A percentile compares a stretch with the other conserved stretches of the same genome.
Evolutionary conservation across 2,888 invertebrate species (phyloP).

Genomic region (Colostygia pectinataria): DNA sequence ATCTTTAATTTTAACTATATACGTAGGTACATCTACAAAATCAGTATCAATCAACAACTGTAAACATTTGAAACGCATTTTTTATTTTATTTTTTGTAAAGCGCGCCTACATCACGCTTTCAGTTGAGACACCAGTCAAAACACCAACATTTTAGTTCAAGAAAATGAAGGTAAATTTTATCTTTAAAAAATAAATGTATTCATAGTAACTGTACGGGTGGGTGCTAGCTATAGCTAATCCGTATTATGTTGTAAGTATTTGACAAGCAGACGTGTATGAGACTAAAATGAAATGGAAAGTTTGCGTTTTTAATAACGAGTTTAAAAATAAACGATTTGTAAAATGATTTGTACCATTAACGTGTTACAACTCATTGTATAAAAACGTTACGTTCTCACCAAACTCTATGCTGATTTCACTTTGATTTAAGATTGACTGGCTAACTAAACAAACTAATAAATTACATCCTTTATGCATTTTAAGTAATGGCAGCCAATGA

Average conservation of each 20-base stretch:
- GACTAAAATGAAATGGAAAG: slow-evolving; percentile 43
- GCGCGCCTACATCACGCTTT: too few relatives aligned
- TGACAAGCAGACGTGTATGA: slow-evolving; percentile 44
- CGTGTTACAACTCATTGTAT: slow-evolving; percentile 15
- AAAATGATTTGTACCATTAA: slow-evolving; percentile 18
- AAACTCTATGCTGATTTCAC: slow-evolving; percentile 18
- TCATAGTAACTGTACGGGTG: slow-evolving; percentile 1
- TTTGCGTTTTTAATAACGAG: slow-evolving; percentile 28
- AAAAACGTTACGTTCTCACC: slow-evolving; percentile 12
- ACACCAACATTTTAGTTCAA: too few relatives aligned
- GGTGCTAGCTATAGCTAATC: slow-evolving; percentile 40
- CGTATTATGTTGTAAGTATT: slow-evolving; percentile 47
- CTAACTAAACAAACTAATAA: slow-evolving; percentile 14
- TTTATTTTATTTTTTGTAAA: too few relatives aligned
- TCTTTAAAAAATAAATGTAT: not conserved
- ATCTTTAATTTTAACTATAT: too few relatives aligned
- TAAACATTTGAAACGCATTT: too few relatives aligned
- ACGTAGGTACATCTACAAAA: too few relatives aligned
- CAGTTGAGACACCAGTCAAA: too few relatives aligned
- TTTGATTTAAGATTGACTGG: slow-evolving; percentile 15
- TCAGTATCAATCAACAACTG: too few relatives aligned
- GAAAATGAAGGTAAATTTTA: too few relatives aligned
- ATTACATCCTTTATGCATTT: slow-evolving; percentile 12
- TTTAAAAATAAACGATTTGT: slow-evolving; percentile 14
- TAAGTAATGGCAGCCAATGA: slow-evolving; percentile 19